A percentile compares a stretch with the other conserved stretches of the same genome.
Conservation (phyloP, 2,797 vertebrate genomes). For the Poeciliopsis paucimaculata region DNA sequence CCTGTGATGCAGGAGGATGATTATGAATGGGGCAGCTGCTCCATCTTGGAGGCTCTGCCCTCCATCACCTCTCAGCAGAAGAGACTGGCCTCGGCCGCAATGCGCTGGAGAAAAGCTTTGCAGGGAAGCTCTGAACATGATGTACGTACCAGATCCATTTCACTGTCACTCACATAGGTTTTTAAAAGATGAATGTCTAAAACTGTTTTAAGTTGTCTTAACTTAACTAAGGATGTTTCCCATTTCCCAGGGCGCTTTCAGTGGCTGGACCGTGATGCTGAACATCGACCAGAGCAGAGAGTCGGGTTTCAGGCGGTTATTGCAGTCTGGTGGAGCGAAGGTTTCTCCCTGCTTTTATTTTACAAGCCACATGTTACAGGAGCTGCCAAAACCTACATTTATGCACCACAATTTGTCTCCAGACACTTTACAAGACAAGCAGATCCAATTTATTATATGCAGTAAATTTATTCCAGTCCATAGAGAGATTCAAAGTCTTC, state of each 20-base stretch:
- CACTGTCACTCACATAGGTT: background rate
- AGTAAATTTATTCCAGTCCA: background rate
- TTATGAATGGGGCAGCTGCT: slow-evolving; percentile 94
- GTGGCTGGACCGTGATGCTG: slow-evolving; percentile 95
- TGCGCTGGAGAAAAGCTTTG: slow-evolving; percentile 93
- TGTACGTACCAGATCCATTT: slow-evolving; percentile 43
- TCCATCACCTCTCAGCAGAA: slow-evolving; percentile 89
- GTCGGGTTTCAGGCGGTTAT: slow-evolving; percentile 92
- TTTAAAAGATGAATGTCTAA: background rate
- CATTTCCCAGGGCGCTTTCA: slow-evolving; percentile 90
- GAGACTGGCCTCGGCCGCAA: slow-evolving; percentile 89
- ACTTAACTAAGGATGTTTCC: background rate
- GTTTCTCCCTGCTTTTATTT: slow-evolving; percentile 64
- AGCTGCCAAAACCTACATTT: background rate
- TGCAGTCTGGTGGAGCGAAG: slow-evolving; percentile 95
- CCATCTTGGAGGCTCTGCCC: slow-evolving; percentile 87
- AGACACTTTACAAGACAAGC: too few species aligned
- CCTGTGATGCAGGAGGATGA: slow-evolving; percentile 88
- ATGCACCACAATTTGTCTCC: background rate
- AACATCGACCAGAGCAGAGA: slow-evolving; percentile 93
- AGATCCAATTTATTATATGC: too few species aligned
- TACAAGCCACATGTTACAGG: background rate
- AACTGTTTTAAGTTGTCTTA: background rate
- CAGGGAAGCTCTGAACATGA: slow-evolving; percentile 73
- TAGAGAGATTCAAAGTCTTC: background rate